phyloP scores from a whole-genome alignment of 2,888 invertebrate species.

The Drosophila anomalipes region DNA sequence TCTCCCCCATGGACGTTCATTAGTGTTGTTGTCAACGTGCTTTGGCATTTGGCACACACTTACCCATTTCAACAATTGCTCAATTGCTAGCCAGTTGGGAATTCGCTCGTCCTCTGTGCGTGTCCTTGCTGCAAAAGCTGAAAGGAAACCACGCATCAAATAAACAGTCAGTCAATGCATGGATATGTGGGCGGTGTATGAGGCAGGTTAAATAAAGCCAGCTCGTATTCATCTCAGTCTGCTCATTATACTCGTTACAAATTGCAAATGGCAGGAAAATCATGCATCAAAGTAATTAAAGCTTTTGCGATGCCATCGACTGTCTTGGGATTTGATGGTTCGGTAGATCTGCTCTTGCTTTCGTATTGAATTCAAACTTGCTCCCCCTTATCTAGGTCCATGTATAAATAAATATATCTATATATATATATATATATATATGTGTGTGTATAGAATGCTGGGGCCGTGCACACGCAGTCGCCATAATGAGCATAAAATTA shows the following conservation, averaged over 20 bases:
- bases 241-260: conserved; percentile 66
- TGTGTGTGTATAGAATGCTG: conserved; percentile 5
- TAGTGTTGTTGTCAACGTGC: conserved; percentile 19
- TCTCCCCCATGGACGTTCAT: conserved; percentile 44
- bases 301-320: conserved; percentile 47
- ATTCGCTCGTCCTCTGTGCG: conserved; percentile 49
- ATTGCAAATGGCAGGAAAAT: conserved; percentile 76
- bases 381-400: conserved; percentile 9
- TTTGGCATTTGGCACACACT: conserved; percentile 42
- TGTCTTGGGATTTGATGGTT: conserved; percentile 67
- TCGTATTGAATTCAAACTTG: conserved; percentile 4
- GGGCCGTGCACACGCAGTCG: conserved; percentile 7
- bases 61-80: conserved; percentile 70
- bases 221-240: conserved; percentile 14
- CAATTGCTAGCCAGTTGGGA: conserved; percentile 69
- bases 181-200: background rate
- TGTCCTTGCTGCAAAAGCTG: conserved; percentile 50
- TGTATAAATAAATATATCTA: background rate
- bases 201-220: conserved; percentile 54
- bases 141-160: conserved; percentile 46
- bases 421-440: background rate
- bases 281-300: conserved; percentile 80
- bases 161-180: conserved; percentile 22
- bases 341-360: conserved; percentile 30
- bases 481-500: conserved; percentile 76